Conservation (phyloP, 1,140 invertebrate genomes). For the Ctenoplectra terminalis region DNA sequence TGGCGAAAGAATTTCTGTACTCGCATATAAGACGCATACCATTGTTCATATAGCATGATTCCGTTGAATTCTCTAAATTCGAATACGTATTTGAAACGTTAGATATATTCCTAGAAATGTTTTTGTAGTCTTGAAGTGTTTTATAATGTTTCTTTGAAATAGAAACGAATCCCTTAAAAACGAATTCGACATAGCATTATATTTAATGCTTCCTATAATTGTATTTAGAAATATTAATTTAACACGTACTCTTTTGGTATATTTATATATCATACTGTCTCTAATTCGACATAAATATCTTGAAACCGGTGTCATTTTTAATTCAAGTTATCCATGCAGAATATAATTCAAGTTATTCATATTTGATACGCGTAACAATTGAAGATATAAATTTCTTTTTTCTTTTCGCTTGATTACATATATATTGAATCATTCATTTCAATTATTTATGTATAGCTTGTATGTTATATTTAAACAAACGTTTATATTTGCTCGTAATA, state of each 20-base stretch:
- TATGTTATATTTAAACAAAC: background rate
- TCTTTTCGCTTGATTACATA: background rate
- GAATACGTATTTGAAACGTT: background rate
- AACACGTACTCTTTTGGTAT: slow-evolving; percentile 28
- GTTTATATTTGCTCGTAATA: no score
- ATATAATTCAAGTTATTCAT: background rate
- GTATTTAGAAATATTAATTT: slow-evolving; percentile 2
- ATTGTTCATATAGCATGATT: slow-evolving; percentile 48
- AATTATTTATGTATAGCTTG: background rate
- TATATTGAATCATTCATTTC: background rate
- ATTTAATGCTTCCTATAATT: background rate
- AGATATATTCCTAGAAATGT: background rate
- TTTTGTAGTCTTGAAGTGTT: background rate
- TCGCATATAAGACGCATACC: slow-evolving; percentile 65
- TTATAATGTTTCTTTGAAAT: slow-evolving; percentile 20
- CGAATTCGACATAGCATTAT: slow-evolving; percentile 11
- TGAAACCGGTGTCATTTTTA: slow-evolving; percentile 29
- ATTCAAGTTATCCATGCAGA: background rate
- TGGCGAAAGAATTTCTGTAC: slow-evolving; percentile 47
- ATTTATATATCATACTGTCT: background rate
- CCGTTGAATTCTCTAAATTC: slow-evolving; percentile 30
- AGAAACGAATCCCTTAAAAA: slow-evolving; percentile 38
- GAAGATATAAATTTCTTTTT: slow-evolving; percentile 10
- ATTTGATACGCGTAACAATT: slow-evolving; percentile 24
- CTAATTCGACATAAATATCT: slow-evolving; percentile 26